Percentiles rank a stretch among this genome's conserved stretches.
Conservation (phyloP, 2,888 invertebrate genomes). For the Patella depressa region DNA sequence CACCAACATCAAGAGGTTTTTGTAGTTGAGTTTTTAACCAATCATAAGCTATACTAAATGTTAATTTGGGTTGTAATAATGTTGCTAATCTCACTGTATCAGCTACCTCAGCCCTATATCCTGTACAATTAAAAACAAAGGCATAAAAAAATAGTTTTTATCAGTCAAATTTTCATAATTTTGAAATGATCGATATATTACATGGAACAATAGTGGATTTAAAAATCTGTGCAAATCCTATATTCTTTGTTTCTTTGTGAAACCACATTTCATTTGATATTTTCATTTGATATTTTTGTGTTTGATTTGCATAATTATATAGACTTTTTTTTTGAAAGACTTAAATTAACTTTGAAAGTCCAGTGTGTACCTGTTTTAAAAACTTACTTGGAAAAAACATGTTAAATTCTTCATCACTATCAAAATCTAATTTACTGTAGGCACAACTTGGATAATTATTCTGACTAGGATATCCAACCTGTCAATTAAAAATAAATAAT, state of each 20-base stretch:
- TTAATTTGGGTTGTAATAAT: slow-evolving; percentile 83
- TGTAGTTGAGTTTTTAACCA: slow-evolving; percentile 83
- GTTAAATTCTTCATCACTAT: slow-evolving; percentile 91
- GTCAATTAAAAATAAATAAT: slow-evolving; percentile 26
- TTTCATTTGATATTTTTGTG: too few relatives aligned
- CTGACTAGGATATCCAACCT: slow-evolving; percentile 72
- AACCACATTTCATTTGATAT: too few relatives aligned
- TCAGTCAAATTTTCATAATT: too few relatives aligned
- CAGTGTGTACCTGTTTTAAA: too few relatives aligned
- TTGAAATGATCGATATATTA: too few relatives aligned
- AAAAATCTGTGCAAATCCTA: too few relatives aligned
- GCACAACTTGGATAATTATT: slow-evolving; percentile 71
- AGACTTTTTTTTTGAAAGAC: too few relatives aligned
- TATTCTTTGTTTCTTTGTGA: too few relatives aligned
- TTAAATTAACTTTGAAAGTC: too few relatives aligned
- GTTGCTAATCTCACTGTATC: slow-evolving; percentile 85
- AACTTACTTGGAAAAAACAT: slow-evolving; percentile 82
- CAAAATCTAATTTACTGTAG: slow-evolving; percentile 88
- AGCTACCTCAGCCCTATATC: slow-evolving; percentile 83
- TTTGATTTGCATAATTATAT: too few relatives aligned
- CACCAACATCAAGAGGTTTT: slow-evolving; percentile 63
- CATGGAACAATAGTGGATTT: too few relatives aligned
- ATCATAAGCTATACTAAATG: slow-evolving; percentile 86
- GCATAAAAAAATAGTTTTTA: too few relatives aligned
- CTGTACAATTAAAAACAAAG: slow-evolving; percentile 41